Evolutionary conservation across 2,113 vertebrate genomes (phyloP).

Genomic region (Motacilla tschutschensis): DNA sequence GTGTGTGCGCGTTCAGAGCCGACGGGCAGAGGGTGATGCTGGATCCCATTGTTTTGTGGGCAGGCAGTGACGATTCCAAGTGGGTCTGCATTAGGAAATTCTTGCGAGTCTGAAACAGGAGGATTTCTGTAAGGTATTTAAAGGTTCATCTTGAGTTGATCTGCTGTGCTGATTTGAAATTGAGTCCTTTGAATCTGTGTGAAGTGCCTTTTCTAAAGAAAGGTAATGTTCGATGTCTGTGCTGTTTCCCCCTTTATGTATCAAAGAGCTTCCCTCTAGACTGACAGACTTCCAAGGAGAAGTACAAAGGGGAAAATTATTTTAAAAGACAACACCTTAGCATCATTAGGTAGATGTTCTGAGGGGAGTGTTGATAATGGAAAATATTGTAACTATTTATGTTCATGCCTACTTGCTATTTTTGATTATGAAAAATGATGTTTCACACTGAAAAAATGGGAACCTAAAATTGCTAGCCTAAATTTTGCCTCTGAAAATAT

Average conservation of each 20-base stretch:
- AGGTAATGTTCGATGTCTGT: neutral
- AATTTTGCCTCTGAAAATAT: conserved; percentile 5
- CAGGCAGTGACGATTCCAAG: neutral
- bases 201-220: neutral
- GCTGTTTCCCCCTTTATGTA: neutral
- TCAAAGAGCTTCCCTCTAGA: neutral
- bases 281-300: neutral
- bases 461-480: neutral
- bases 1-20: neutral
- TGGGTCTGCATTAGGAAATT: neutral
- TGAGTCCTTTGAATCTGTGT: neutral
- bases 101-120: neutral
- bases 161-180: neutral
- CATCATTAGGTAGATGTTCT: neutral
- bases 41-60: neutral
- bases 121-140: neutral
- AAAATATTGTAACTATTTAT: neutral
- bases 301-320: neutral
- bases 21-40: neutral
- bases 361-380: neutral
- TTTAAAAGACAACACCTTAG: neutral
- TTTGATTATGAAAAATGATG: neutral
- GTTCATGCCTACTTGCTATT: neutral
- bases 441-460: neutral
- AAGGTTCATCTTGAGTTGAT: neutral